Evolutionary conservation across 2,797 vertebrate genomes (phyloP).

Genomic region (Margarornis squamiger): DNA sequence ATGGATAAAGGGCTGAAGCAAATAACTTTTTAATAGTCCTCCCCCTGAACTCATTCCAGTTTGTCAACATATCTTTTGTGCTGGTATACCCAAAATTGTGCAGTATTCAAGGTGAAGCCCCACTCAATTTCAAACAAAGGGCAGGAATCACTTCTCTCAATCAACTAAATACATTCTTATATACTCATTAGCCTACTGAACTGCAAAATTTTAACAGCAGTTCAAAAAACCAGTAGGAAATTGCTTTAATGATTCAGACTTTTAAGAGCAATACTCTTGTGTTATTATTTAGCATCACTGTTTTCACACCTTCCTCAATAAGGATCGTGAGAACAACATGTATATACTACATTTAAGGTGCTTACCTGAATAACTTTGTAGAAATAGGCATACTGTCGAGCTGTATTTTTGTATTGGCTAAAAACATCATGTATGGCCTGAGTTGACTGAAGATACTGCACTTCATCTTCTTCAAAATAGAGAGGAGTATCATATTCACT

Average conservation of each 20-base stretch:
- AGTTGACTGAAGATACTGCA: conserved; percentile 89
- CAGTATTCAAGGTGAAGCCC: background rate
- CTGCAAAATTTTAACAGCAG: background rate
- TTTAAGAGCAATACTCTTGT: background rate
- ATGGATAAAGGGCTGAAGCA: background rate
- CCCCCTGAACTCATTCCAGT: background rate
- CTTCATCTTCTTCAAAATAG: conserved; percentile 93
- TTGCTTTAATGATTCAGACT: background rate
- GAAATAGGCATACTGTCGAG: conserved; percentile 97
- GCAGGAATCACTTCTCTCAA: background rate
- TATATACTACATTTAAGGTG: background rate
- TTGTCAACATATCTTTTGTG: background rate
- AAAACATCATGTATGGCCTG: conserved; percentile 94
- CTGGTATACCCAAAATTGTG: background rate
- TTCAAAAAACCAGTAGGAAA: background rate
- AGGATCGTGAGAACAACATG: background rate
- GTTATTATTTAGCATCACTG: background rate
- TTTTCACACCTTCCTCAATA: background rate
- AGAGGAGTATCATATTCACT: conserved; percentile 92
- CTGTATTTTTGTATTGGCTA: conserved; percentile 97
- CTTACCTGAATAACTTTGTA: conserved; percentile 95
- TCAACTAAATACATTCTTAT: background rate
- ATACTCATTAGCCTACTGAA: background rate
- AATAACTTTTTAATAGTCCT: background rate
- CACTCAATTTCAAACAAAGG: background rate